These are phyloP conservation scores for Dorcus parallelipipedus DNA, from an alignment of 2,888 invertebrate genomes.

Conservation along the genomic window DNA sequence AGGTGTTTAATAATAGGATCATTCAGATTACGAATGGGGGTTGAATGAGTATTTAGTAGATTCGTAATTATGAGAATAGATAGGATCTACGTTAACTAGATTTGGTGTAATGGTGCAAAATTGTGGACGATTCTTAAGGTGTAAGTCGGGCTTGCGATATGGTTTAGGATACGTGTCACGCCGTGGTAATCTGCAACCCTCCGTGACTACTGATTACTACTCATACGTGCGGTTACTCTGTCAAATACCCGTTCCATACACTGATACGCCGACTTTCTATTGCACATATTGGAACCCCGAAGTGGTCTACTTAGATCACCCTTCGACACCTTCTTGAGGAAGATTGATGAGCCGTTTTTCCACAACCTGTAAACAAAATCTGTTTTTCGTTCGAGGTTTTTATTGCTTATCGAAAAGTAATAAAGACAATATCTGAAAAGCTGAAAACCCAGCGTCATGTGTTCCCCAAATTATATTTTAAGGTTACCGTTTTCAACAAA, in stretches of 20 bases:
- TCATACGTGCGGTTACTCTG: conserved; percentile 27
- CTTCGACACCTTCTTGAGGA: not conserved
- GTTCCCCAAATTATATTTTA: too few species aligned
- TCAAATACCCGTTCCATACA: conserved; percentile 12
- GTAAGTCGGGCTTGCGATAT: conserved; percentile 26
- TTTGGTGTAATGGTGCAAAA: not conserved
- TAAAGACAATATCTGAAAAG: not conserved
- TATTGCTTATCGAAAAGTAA: not conserved
- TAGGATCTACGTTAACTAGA: too few species aligned
- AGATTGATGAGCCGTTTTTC: not conserved
- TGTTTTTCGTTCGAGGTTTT: not conserved
- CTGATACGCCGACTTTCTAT: not conserved
- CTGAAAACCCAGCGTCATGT: not conserved
- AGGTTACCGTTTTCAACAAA: too few species aligned
- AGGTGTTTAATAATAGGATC: too few species aligned
- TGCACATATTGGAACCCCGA: not conserved
- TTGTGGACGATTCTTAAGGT: conserved; percentile 19
- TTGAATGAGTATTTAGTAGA: too few species aligned
- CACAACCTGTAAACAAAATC: not conserved
- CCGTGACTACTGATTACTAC: conserved; percentile 32
- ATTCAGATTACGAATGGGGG: too few species aligned
- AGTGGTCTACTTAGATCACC: not conserved
- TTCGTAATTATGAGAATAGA: too few species aligned
- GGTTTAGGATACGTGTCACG: conserved; percentile 32
- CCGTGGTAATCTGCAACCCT: conserved; percentile 32